Conservation (phyloP, 2,113 vertebrate species). For the Rhabdornis inornatus region DNA sequence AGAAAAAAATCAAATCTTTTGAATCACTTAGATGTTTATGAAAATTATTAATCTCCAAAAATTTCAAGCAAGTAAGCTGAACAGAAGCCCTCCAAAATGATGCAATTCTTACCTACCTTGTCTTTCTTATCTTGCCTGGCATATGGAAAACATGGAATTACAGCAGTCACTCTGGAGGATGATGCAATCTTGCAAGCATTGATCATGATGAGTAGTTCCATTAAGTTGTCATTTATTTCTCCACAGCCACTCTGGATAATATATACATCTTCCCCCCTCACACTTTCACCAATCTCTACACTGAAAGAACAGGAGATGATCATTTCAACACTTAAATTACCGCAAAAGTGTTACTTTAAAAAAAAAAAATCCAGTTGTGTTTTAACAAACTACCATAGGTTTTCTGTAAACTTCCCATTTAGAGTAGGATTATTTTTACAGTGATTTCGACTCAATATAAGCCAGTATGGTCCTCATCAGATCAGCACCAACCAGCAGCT, state of each 20-base stretch:
- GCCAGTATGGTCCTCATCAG: neutral
- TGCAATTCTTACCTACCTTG: constrained; percentile 69
- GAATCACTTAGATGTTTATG: neutral
- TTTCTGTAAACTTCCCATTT: neutral
- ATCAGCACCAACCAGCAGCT: neutral
- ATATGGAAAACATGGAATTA: constrained; percentile 84
- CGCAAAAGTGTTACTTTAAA: neutral
- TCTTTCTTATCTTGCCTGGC: constrained; percentile 85
- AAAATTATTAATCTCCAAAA: neutral
- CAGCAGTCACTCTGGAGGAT: constrained; percentile 80
- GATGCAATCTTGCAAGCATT: constrained; percentile 85
- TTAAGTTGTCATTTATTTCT: constrained; percentile 85
- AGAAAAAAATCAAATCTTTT: neutral
- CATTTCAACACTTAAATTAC: neutral
- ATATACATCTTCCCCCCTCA: constrained; percentile 84
- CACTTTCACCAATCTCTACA: constrained; percentile 84
- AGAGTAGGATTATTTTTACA: neutral
- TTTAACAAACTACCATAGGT: neutral
- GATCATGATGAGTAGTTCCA: constrained; percentile 87
- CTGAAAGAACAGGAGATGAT: constrained; percentile 47
- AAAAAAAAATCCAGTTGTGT: neutral
- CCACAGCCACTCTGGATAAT: constrained; percentile 85
- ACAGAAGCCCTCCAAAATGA: neutral
- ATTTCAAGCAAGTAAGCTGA: neutral
- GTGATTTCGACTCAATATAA: fast-evolving